Evolutionary conservation across 2,113 vertebrate species (phyloP).

Genomic region (crab-eating macaque (Macaca fascicularis)): T2T-MFA8v1.1 NC_088386.1:35795001-35795500

Average conservation of each 20-base stretch:
- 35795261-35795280: neutral
- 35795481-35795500: neutral
- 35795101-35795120: neutral
- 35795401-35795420: too few relatives aligned
- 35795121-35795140: neutral
- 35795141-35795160: neutral
- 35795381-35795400: too few relatives aligned
- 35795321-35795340: neutral
- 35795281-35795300: neutral
- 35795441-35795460: neutral
- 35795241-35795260: neutral
- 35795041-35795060: neutral
- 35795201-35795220: neutral
- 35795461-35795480: neutral
- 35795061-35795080: neutral
- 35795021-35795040: constrained; percentile 20
- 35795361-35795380: neutral
- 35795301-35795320: neutral
- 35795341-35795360: neutral
- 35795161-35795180: neutral
- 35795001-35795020: neutral
- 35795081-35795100: neutral
- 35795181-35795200: neutral
- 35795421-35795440: neutral
- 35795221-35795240: neutral